A percentile compares a stretch with the other conserved stretches of the same genome.
phyloP scores from a whole-genome alignment of 2,797 vertebrate genomes.

The Premnoplex brunnescens region DNA sequence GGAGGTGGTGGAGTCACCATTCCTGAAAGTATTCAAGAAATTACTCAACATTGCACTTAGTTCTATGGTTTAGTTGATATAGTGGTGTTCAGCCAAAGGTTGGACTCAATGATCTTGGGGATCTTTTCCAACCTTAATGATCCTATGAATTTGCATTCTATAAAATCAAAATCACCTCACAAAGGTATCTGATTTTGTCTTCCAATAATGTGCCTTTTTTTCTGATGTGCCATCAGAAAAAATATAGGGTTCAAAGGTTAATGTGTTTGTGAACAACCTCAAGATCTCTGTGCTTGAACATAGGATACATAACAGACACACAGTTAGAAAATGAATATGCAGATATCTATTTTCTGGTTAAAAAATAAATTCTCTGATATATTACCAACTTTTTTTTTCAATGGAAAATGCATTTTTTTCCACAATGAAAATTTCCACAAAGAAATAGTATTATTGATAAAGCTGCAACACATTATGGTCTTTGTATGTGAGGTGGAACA shows the following conservation, averaged over 20 bases:
- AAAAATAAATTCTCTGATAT: neutral
- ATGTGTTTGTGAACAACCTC: neutral
- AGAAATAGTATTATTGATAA: neutral
- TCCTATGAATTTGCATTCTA: neutral
- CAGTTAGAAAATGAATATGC: neutral
- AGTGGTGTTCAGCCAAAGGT: neutral
- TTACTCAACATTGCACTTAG: fast-evolving
- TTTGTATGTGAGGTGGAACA: neutral
- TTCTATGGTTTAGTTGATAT: neutral
- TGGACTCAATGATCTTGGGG: neutral
- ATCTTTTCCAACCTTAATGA: neutral
- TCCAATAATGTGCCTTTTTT: neutral
- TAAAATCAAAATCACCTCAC: neutral
- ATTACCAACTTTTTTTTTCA: neutral
- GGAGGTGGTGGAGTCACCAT: neutral
- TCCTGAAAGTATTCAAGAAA: neutral
- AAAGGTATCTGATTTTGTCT: neutral
- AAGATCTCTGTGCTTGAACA: neutral
- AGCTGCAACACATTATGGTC: neutral
- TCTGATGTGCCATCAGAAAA: neutral
- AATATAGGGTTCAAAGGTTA: neutral
- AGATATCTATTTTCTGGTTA: neutral
- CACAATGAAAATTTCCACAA: neutral
- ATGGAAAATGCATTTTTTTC: neutral
- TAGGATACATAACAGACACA: neutral